phyloP scores from a whole-genome alignment of 2,888 invertebrate genomes.

The Xylota segnis region DNA sequence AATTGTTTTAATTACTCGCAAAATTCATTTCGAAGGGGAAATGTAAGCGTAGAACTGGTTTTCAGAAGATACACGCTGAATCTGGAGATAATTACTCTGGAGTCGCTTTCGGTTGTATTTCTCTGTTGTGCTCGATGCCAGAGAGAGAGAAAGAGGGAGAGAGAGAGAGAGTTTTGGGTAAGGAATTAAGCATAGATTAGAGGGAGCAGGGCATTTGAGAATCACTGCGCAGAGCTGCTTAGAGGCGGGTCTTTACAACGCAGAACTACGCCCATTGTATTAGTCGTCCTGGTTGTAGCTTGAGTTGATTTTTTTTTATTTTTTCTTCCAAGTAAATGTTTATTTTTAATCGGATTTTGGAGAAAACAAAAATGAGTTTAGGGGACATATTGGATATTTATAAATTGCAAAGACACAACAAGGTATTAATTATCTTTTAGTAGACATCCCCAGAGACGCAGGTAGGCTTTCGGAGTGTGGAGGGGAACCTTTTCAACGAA shows the following conservation, averaged over 20 bases:
- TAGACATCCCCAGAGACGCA: not conserved
- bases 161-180: not conserved
- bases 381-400: not conserved
- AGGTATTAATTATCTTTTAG: constrained; percentile 21
- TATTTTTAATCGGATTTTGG: constrained; percentile 43
- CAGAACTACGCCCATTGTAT: constrained; percentile 28
- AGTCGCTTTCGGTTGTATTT: not conserved
- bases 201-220: not conserved
- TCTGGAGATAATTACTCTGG: constrained; percentile 19
- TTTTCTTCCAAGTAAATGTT: not conserved
- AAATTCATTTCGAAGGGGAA: constrained; percentile 56
- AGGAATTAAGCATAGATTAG: not conserved
- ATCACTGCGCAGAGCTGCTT: constrained; percentile 39
- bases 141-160: not conserved
- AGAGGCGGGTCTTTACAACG: constrained; percentile 27
- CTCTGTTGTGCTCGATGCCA: not conserved
- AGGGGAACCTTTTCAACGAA: too few relatives aligned
- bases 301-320: not conserved
- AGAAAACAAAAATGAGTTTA: constrained; percentile 7
- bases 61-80: constrained; percentile 45
- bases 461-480: not conserved
- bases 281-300: constrained; percentile 21
- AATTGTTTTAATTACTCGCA: constrained; percentile 8
- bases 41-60: constrained; percentile 26
- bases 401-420: not conserved